Evolutionary conservation across 2,113 vertebrate genomes (phyloP).

Genomic region (Lasiurus cinereus): DNA sequence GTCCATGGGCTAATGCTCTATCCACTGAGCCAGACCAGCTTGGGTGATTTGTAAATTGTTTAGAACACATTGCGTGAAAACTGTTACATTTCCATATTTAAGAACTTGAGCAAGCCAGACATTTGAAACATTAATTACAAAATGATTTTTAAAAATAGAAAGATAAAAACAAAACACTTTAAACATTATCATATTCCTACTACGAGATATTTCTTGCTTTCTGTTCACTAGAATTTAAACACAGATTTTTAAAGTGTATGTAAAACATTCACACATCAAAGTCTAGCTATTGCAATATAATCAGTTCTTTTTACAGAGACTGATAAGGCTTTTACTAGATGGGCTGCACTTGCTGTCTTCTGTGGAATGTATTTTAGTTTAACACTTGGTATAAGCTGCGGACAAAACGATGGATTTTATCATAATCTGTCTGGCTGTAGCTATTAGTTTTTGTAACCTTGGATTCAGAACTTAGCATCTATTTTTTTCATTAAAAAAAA

Average conservation of each 20-base stretch:
- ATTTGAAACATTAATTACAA: constrained; percentile 9
- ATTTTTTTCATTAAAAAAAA: not conserved
- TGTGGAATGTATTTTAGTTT: constrained; percentile 28
- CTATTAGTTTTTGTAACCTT: not conserved
- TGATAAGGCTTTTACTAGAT: constrained; percentile 35
- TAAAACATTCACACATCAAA: constrained; percentile 54
- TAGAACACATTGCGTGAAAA: not conserved
- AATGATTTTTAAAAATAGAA: not conserved
- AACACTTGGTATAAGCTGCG: not conserved
- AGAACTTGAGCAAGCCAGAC: not conserved
- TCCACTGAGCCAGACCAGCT: too few species aligned
- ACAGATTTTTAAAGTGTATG: constrained; percentile 47
- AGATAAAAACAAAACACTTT: not conserved
- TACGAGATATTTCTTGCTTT: not conserved
- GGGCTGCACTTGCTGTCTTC: constrained; percentile 3
- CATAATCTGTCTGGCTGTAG: not conserved
- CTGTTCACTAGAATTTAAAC: constrained; percentile 38
- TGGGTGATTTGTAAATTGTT: not conserved
- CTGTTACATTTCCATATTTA: not conserved
- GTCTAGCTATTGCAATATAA: constrained; percentile 36
- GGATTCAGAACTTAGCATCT: not conserved
- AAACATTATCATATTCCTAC: not conserved
- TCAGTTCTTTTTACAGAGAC: not conserved
- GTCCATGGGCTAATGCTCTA: too few species aligned
- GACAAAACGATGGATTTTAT: constrained; percentile 11